Evolutionary conservation across 2,888 invertebrate species (phyloP).

Genomic region (Trachelus tabidus): DNA sequence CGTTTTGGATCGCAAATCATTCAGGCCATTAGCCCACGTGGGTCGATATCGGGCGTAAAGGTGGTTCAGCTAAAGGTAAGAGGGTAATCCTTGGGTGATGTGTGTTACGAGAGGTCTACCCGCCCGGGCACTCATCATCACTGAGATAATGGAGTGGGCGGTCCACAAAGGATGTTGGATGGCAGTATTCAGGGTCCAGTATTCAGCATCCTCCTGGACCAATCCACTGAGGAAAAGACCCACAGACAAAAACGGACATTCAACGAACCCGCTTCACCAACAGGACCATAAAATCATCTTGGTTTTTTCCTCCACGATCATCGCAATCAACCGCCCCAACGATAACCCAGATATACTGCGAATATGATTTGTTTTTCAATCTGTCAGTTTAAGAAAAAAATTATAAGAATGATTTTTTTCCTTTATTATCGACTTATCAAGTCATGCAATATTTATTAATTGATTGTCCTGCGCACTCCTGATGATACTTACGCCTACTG

Average conservation of each 20-base stretch:
- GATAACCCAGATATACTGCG: too few species aligned
- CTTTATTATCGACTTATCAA: too few species aligned
- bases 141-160: slow-evolving; percentile 65
- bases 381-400: too few species aligned
- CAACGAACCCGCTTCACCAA: slow-evolving; percentile 50
- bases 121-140: slow-evolving; percentile 65
- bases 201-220: slow-evolving; percentile 21
- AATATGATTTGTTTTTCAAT: too few species aligned
- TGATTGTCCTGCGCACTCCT: too few species aligned
- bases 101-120: slow-evolving; percentile 56
- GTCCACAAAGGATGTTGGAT: slow-evolving; percentile 51
- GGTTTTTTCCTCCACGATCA: slow-evolving; percentile 35
- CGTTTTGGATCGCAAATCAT: slow-evolving; percentile 56
- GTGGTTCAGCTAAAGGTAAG: slow-evolving; percentile 23
- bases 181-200: slow-evolving; percentile 34
- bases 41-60: slow-evolving; percentile 39
- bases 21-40: slow-evolving; percentile 54
- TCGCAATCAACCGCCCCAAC: too few species aligned
- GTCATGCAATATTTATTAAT: too few species aligned
- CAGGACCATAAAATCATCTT: slow-evolving; percentile 57
- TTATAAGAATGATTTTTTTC: too few species aligned
- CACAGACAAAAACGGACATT: slow-evolving; percentile 56
- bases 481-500: too few species aligned
- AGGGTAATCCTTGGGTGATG: slow-evolving; percentile 54
- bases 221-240: slow-evolving; percentile 38